Percentiles rank a stretch among this genome's conserved stretches.
These are phyloP conservation scores for Asbolus verrucosus DNA, from an alignment of 1,140 invertebrate genomes.

Conservation along the genomic window DNA sequence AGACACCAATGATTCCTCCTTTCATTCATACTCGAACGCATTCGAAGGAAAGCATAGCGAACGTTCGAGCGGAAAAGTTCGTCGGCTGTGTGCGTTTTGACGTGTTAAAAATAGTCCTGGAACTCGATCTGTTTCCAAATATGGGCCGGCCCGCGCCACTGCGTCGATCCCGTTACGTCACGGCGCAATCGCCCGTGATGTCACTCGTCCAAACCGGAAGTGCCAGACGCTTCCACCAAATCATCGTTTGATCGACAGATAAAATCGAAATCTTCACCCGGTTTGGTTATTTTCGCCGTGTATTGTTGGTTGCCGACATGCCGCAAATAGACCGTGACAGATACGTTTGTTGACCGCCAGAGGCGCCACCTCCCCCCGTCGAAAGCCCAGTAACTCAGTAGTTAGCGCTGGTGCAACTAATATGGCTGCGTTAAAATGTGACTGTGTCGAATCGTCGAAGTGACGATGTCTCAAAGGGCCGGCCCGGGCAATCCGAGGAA, in stretches of 20 bases:
- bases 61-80: no score
- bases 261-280: constrained; percentile 33
- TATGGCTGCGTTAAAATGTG: constrained; percentile 64
- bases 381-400: no score
- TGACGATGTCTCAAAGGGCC: constrained; percentile 69
- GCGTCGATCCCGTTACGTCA: constrained; percentile 48
- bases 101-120: constrained; percentile 49
- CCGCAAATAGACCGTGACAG: no score
- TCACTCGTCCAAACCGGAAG: background rate
- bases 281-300: no score
- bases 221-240: constrained; percentile 14
- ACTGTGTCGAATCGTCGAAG: constrained; percentile 58
- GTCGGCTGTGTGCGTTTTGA: no score
- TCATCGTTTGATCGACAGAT: background rate
- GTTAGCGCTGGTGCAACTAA: constrained; percentile 63
- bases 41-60: no score
- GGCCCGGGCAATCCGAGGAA: constrained; percentile 74
- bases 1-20: no score
- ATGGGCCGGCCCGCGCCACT: constrained; percentile 47
- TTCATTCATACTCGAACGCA: no score
- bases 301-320: constrained; percentile 50
- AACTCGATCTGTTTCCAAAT: constrained; percentile 56
- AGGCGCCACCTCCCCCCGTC: no score
- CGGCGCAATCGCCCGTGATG: background rate
- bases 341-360: background rate